Conservation (phyloP, 2,888 invertebrate species). For the Pyrrhosoma nymphula region DNA sequence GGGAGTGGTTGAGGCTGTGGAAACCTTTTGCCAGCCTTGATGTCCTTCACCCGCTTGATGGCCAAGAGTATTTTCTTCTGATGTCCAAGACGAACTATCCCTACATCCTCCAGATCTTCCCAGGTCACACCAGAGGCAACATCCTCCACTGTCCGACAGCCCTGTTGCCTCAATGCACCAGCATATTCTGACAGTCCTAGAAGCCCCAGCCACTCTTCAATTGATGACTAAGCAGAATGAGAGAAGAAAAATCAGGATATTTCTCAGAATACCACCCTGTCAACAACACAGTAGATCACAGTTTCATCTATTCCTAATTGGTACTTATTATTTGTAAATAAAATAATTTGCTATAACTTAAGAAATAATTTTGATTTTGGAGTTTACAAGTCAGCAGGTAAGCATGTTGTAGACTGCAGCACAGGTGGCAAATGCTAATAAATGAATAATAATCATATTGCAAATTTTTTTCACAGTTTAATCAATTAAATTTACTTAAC, state of each 20-base stretch:
- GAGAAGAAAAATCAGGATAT: conserved; percentile 54
- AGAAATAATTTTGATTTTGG: too few species aligned
- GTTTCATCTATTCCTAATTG: too few species aligned
- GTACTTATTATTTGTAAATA: too few species aligned
- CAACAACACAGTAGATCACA: too few species aligned
- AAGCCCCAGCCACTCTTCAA: conserved; percentile 96
- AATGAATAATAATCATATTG: too few species aligned
- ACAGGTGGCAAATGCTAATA: too few species aligned
- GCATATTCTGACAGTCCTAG: conserved; percentile 96
- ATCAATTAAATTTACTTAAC: too few species aligned
- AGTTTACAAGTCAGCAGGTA: too few species aligned
- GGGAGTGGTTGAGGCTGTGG: conserved; percentile 71
- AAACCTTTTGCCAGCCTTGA: conserved; percentile 88
- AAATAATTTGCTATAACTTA: too few species aligned
- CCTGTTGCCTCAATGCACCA: conserved; percentile 93
- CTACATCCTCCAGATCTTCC: conserved; percentile 99
- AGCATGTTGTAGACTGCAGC: too few species aligned
- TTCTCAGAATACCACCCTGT: neutral
- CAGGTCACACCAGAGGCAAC: conserved; percentile 94
- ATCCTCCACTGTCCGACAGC: conserved; percentile 95
- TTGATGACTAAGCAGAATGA: conserved; percentile 85
- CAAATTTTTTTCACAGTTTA: too few species aligned
- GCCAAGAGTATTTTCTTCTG: conserved; percentile 99
- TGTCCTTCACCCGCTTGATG: conserved; percentile 97
- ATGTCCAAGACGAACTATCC: conserved; percentile 95